A percentile compares a stretch with the other conserved stretches of the same genome.
These are phyloP conservation scores for Pseudoatta argentina DNA, from an alignment of 1,140 invertebrate species.

Conservation along the genomic window DNA sequence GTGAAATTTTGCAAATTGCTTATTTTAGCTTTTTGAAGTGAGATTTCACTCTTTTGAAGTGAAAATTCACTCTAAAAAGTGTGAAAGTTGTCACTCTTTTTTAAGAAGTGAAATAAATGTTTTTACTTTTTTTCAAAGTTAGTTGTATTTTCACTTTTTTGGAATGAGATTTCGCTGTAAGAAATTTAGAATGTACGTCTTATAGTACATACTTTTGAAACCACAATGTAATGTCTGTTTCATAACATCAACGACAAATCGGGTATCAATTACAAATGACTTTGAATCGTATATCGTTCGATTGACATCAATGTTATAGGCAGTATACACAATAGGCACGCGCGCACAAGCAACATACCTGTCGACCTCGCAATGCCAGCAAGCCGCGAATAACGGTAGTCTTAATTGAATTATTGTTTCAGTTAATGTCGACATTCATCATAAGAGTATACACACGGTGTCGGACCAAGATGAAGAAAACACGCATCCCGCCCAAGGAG, in stretches of 20 bases:
- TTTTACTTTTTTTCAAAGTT: no score
- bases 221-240: background rate
- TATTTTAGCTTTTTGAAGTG: no score
- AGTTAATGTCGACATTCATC: constrained; percentile 78
- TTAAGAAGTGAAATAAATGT: no score
- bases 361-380: constrained; percentile 57
- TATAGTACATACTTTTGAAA: background rate
- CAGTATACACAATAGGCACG: constrained; percentile 59
- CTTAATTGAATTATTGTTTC: constrained; percentile 81
- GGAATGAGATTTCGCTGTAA: no score
- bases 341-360: constrained; percentile 32
- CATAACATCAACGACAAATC: constrained; percentile 19
- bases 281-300: constrained; percentile 28
- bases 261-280: constrained; percentile 34
- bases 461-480: constrained; percentile 48
- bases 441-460: constrained; percentile 59
- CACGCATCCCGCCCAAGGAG: constrained; percentile 70
- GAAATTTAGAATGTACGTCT: background rate
- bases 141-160: no score
- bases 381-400: constrained; percentile 71
- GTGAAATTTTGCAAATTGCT: no score
- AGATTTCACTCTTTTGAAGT: no score
- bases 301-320: constrained; percentile 40
- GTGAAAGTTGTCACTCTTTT: no score
- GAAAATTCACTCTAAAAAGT: no score